Base-by-base conservation (phyloP, 2,797 vertebrate genomes). In the Esox masquinongy region DNA sequence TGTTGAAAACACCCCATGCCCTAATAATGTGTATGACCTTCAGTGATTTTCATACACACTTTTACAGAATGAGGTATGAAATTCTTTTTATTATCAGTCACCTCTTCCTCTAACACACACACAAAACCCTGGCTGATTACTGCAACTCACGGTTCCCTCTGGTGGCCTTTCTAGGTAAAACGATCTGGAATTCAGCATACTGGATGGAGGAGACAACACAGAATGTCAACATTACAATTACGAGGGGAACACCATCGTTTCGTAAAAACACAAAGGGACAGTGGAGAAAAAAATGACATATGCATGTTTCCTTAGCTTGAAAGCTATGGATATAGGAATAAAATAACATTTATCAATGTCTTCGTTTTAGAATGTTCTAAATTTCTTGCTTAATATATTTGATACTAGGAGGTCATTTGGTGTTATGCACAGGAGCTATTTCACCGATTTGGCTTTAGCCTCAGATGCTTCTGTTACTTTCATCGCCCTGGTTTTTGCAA, bases 91-190 rank as follows among this genome's bases (percentile, higher is more conserved):
- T 53, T 8, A 19, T 17, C 59, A 7, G 0, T 49, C 15, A 72
- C 74, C 1, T 7, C 12, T 15, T 34, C 61, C 34, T 59, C 17
- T 39, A 29, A 51, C n/a, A 59, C 1, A 22, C 5, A 24, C 68
- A 49, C 50, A 49, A 26, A 17, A 24, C 26, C 4, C 49, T 53
- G 69, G 49, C 14, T 31, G 4, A 22, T 31, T 15, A 51, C 39
- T 31, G 77, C 1, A 83, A 77, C 36, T 43, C 7, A 84, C 73
- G 76, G 83, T 87, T 75, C 84, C 26, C 83, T 87, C 90, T 91
- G 82, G 87, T 88, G 90, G 86, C 22, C n/a, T 9, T n/a, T 24
- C 8, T 24, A 22, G 56, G 56, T 59, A 24, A 22, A 59, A 59
- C 56, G 8, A 26, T 12, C 56, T 24, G 56, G 22, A 61, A 61